Percentiles rank a stretch among this genome's conserved stretches.
Evolutionary conservation across 1,140 invertebrate genomes (phyloP).

Genomic region (Sarcophaga peregrina): DNA sequence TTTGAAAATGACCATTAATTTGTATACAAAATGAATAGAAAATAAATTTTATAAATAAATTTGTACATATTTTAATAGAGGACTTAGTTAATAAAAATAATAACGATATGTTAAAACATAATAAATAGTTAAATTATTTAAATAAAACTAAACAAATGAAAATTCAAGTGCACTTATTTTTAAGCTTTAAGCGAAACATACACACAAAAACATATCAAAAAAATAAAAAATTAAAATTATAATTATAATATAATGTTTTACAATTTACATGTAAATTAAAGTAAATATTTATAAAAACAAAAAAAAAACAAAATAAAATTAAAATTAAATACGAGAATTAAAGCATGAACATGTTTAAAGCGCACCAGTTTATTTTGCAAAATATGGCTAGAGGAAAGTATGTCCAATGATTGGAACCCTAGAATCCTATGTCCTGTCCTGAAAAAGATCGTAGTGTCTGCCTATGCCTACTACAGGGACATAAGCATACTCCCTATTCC

Average conservation of each 20-base stretch:
- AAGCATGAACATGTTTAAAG: no score
- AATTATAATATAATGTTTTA: constrained; percentile 32
- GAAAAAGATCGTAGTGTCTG: no score
- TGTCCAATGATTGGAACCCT: no score
- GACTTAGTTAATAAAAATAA: constrained; percentile 9
- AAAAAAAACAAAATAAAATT: not conserved
- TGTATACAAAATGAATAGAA: constrained; percentile 3
- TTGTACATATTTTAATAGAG: constrained; percentile 23
- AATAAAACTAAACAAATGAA: not conserved
- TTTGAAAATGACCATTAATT: constrained; percentile 34
- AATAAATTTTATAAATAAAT: not conserved
- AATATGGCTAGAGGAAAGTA: no score
- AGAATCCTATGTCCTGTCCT: no score
- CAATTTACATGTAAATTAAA: constrained; percentile 32
- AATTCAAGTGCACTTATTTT: constrained; percentile 41
- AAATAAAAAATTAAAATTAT: not conserved
- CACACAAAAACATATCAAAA: no score
- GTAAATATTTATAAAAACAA: no score
- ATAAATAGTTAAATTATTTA: constrained; percentile 21
- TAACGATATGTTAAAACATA: not conserved
- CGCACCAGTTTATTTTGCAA: no score
- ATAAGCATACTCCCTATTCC: no score
- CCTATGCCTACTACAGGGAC: no score
- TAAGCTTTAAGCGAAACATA: constrained; percentile 33
- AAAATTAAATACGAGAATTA: not conserved